phyloP scores from a whole-genome alignment of 2,888 invertebrate species.

The Endotricha flammealis region DNA sequence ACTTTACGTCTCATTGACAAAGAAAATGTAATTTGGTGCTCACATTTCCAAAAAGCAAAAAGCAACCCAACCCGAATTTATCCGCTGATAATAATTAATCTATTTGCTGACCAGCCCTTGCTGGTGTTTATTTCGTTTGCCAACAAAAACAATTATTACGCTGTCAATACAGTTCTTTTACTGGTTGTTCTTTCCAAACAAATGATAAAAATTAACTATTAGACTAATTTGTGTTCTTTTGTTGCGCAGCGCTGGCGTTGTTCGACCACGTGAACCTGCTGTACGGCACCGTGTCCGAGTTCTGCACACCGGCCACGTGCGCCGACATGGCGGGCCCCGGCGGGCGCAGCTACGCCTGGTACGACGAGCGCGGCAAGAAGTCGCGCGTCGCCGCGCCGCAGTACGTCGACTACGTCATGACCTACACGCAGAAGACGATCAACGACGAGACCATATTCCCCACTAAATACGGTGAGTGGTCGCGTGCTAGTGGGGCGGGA shows the following conservation, averaged over 20 bases:
- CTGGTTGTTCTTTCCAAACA: too few species aligned
- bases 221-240: constrained; percentile 5
- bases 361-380: constrained; percentile 99
- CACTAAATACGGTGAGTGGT: constrained; percentile 94
- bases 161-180: too few species aligned
- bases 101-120: too few species aligned
- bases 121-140: too few species aligned
- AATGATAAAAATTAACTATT: too few species aligned
- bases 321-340: constrained; percentile 98
- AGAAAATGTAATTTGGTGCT: too few species aligned
- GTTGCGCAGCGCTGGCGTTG: constrained; percentile 91
- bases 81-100: too few species aligned
- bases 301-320: constrained; percentile 97
- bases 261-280: constrained; percentile 99
- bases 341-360: constrained; percentile 97
- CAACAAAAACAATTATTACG: too few species aligned
- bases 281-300: constrained; percentile 99
- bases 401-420: constrained; percentile 99
- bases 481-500: neutral
- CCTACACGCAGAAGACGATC: constrained; percentile 97
- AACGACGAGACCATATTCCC: constrained; percentile 98
- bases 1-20: too few species aligned
- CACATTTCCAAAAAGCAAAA: too few species aligned
- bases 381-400: constrained; percentile 97
- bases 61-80: too few species aligned